Base-by-base conservation (phyloP, 2,888 invertebrate genomes). In the Papilio gigon region DNA sequence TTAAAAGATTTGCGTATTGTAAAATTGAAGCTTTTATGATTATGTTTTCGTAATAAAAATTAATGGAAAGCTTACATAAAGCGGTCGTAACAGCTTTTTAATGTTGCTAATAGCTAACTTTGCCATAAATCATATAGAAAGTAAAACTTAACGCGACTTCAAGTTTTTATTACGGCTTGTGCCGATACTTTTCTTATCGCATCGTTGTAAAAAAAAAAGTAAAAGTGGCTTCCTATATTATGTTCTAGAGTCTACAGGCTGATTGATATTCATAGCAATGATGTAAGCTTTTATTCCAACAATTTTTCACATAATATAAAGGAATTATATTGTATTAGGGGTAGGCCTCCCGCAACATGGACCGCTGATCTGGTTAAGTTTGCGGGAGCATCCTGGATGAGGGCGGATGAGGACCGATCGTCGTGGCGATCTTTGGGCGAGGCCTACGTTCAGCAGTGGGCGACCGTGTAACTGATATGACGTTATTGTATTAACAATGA, bases 1-100 rank as follows among this genome's bases (percentile, higher is more conserved):
- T 9, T 11, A 44, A 22, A 11, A n/a, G 5, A 4, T 0, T 1
- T 22, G 4, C n/a, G 20, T 8, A 27, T 0, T 53, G 27, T n/a
- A n/a, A 30, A 56, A 9, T 17, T n/a, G 25, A 56, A 8, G 30
- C n/a, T 1, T 30, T 56, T 56, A 56, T 53, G 53, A n/a, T 53
- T 22, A 65, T 56, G 37, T 56, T 65, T 58, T 65, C 56, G 50
- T 42, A 14, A 56, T 65, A 65, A 65, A 65, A 65, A 42, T 42
- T 56, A 20, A 65, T 65, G 56, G 8, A 56, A 42, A 58, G 20
- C 65, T 56, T 65, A 58, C 56, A 42, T 65, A 58, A 65, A 58
- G 14, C 56, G 20, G 42, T 20, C 65, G 30, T 65, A 58, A 65
- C 30, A 17, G 56, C 65, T 30, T 58, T 65, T 42, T 56, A 65